Conservation (phyloP, 2,888 invertebrate genomes). For the Meteorus colon region DNA sequence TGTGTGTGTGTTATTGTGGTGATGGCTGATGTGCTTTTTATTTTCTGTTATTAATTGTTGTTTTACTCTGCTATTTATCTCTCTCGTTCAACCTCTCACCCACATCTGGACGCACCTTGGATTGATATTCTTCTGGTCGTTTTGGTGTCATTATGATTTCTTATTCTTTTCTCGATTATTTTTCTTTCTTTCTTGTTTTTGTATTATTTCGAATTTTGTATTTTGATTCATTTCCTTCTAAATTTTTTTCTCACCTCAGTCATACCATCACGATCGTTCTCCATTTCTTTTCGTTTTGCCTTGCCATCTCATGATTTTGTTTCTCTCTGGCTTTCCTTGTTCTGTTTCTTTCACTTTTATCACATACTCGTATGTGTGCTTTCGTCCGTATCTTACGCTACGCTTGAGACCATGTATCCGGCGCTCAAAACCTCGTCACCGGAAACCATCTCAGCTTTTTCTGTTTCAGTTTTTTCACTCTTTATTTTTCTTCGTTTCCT, state of each 20-base stretch:
- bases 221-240: background rate
- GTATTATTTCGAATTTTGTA: background rate
- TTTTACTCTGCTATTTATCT: background rate
- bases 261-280: background rate
- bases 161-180: background rate
- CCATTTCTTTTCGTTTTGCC: background rate
- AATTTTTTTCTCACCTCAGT: background rate
- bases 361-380: slow-evolving; percentile 47
- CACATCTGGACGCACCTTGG: slow-evolving; percentile 20
- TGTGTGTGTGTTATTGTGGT: slow-evolving; percentile 32
- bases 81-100: background rate
- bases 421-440: slow-evolving; percentile 14
- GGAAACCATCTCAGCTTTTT: background rate
- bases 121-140: slow-evolving; percentile 15
- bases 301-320: background rate
- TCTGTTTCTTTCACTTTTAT: slow-evolving; percentile 43
- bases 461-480: background rate
- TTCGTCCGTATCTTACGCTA: slow-evolving; percentile 45
- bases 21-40: slow-evolving; percentile 31
- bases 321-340: slow-evolving; percentile 12
- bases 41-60: slow-evolving; percentile 15
- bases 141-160: background rate
- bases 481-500: background rate
- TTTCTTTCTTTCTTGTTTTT: slow-evolving; percentile 44
- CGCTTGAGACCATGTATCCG: slow-evolving; percentile 48